phyloP scores from a whole-genome alignment of 2,888 invertebrate species.

The Nephrotoma appendiculata region DNA sequence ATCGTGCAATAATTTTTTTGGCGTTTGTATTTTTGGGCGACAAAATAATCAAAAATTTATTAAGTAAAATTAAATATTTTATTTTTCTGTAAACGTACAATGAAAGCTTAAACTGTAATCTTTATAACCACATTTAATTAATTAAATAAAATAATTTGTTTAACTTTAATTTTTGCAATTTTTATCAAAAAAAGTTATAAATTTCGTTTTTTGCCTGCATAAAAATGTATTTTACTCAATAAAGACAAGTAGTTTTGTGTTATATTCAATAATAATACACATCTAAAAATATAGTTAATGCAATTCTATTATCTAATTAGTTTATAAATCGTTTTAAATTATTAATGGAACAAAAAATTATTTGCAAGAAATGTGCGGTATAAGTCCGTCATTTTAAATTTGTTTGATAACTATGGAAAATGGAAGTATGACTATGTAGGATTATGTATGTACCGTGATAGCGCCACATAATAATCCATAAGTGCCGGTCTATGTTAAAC shows the following conservation, averaged over 20 bases:
- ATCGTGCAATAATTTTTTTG: background rate
- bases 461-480: too few species aligned
- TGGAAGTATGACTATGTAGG: too few species aligned
- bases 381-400: too few species aligned
- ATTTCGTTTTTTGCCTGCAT: background rate
- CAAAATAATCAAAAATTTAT: background rate
- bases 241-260: background rate
- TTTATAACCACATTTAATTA: background rate
- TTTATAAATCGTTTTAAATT: background rate
- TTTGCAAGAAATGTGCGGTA: too few species aligned
- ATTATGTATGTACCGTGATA: too few species aligned
- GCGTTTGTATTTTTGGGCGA: background rate
- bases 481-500: too few species aligned
- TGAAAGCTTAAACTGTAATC: background rate
- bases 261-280: background rate
- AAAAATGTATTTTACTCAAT: background rate
- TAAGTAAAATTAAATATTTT: background rate
- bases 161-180: background rate
- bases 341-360: background rate
- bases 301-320: background rate
- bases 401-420: too few species aligned
- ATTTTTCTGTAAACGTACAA: background rate
- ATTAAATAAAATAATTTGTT: background rate
- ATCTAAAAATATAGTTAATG: background rate
- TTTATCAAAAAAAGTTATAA: background rate